A percentile compares a stretch with the other conserved stretches of the same genome.
phyloP scores from a whole-genome alignment of 1,140 invertebrate species.

The Brevipalpus yothersi region DNA sequence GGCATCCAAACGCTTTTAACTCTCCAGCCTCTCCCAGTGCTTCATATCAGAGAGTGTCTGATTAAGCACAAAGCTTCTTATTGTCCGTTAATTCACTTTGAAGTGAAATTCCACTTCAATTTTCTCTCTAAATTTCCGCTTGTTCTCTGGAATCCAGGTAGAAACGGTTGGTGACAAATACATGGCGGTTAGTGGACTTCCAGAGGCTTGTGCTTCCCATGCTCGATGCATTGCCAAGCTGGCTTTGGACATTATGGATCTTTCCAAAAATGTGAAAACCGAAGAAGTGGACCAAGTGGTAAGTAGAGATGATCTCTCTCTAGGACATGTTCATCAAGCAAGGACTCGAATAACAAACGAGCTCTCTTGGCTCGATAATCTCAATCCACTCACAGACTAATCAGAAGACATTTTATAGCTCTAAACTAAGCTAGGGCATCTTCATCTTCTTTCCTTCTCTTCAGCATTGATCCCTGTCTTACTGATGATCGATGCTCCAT shows the following conservation, averaged over 20 bases:
- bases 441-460: no score
- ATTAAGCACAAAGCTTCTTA: not conserved
- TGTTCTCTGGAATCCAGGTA: slow-evolving; percentile 35
- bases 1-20: no score
- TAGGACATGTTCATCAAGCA: not conserved
- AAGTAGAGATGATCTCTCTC: slow-evolving; percentile 17
- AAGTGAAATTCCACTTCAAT: not conserved
- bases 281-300: slow-evolving; percentile 56
- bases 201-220: slow-evolving; percentile 68
- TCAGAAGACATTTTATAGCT: no score
- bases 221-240: slow-evolving; percentile 74
- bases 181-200: slow-evolving; percentile 91
- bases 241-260: slow-evolving; percentile 86
- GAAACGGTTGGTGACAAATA: slow-evolving; percentile 99
- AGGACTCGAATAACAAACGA: no score
- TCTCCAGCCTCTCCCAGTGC: no score
- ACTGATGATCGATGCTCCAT: no score
- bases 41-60: no score
- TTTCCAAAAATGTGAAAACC: slow-evolving; percentile 55
- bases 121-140: not conserved
- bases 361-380: no score
- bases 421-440: no score
- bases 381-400: no score
- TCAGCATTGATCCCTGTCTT: no score
- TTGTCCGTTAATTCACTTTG: not conserved